Conservation (phyloP, 2,888 invertebrate species). For the Phyllotreta cruciferae region DNA sequence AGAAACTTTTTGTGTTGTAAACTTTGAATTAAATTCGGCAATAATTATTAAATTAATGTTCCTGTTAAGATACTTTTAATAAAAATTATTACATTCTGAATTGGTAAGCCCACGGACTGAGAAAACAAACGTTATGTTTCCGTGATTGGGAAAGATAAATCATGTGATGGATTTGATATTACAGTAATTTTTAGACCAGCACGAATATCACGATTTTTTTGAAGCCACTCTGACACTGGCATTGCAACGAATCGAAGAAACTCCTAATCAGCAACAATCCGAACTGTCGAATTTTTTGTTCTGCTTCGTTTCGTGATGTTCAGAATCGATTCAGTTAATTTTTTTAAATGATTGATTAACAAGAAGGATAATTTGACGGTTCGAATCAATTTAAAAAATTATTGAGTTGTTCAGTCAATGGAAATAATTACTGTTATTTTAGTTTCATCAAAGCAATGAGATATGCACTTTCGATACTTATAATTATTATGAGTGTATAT, state of each 20-base stretch:
- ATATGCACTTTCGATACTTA: no score
- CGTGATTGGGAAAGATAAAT: slow-evolving; percentile 40
- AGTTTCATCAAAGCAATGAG: no score
- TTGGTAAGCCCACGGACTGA: slow-evolving; percentile 7
- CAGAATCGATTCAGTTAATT: background rate
- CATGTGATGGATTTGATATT: slow-evolving; percentile 37
- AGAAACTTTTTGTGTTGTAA: no score
- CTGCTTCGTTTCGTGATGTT: slow-evolving; percentile 5
- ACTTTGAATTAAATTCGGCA: no score
- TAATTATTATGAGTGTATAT: no score
- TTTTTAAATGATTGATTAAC: no score
- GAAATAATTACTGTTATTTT: no score
- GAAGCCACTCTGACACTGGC: background rate
- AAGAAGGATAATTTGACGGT: no score
- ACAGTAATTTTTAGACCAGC: slow-evolving; percentile 40
- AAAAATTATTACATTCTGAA: background rate
- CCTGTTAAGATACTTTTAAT: background rate
- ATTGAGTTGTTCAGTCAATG: no score
- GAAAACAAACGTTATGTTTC: slow-evolving; percentile 13
- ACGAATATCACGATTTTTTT: slow-evolving; percentile 39
- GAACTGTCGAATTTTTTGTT: background rate
- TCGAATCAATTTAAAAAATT: no score
- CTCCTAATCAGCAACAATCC: slow-evolving; percentile 23
- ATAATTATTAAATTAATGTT: no score
- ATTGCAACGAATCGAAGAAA: slow-evolving; percentile 8